Percentiles rank a stretch among this genome's conserved stretches.
phyloP scores from a whole-genome alignment of 2,113 vertebrate species.

The Psammodynastes pulverulentus region DNA sequence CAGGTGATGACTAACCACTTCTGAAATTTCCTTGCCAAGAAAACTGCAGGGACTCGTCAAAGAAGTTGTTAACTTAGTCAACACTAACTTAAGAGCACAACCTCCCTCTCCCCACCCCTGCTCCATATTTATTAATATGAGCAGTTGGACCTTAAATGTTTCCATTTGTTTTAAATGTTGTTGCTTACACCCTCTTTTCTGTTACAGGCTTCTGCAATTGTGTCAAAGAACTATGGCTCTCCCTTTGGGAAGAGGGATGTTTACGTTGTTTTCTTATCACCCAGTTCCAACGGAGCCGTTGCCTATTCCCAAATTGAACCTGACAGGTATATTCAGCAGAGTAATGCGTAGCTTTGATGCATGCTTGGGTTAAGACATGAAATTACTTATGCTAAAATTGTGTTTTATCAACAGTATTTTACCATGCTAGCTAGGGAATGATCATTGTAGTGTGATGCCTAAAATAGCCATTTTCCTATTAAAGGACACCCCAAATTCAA shows the following conservation, averaged over 20 bases:
- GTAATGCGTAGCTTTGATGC: neutral
- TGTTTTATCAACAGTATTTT: neutral
- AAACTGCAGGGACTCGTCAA: neutral
- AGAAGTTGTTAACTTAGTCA: neutral
- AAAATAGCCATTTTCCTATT: neutral
- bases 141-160: neutral
- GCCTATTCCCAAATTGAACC: constrained; percentile 92
- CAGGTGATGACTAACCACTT: neutral
- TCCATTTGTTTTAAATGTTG: neutral
- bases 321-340: constrained; percentile 80
- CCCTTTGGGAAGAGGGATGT: constrained; percentile 93
- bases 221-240: constrained; percentile 97
- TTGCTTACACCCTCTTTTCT: neutral
- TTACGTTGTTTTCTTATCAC: constrained; percentile 94
- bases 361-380: neutral
- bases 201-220: constrained; percentile 84
- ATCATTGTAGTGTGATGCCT: neutral
- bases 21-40: neutral
- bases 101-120: neutral
- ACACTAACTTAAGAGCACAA: neutral
- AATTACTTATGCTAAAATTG: neutral
- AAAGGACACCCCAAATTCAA: neutral
- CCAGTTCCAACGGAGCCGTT: constrained; percentile 93
- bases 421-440: neutral
- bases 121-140: neutral